Percentiles rank a stretch among this genome's conserved stretches.
Conservation (phyloP, 2,113 vertebrate genomes). For the Gavia stellata region DNA sequence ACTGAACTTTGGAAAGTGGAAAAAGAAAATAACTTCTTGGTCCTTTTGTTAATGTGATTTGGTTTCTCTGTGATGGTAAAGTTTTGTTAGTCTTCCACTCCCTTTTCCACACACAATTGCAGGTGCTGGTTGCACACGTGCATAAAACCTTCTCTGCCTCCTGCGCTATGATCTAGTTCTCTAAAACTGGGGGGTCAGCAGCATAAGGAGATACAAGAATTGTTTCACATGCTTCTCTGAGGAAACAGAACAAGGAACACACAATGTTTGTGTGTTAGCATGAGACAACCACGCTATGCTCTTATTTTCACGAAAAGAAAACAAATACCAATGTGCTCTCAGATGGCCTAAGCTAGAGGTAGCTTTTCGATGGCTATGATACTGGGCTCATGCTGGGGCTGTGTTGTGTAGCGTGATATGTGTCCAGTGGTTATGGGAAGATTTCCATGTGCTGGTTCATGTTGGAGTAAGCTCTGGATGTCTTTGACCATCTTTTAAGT, state of each 20-base stretch:
- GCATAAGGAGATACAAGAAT: background rate
- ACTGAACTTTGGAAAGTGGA: background rate
- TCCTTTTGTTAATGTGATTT: background rate
- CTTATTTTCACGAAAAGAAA: background rate
- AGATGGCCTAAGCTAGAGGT: background rate
- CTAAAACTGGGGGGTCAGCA: background rate
- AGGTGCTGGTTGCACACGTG: background rate
- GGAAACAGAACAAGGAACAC: background rate
- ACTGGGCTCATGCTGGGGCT: background rate
- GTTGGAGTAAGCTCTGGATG: background rate
- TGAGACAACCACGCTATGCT: background rate
- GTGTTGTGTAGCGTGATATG: background rate
- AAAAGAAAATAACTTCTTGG: background rate
- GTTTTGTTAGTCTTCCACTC: background rate
- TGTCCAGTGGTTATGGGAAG: background rate
- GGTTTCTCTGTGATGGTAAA: background rate
- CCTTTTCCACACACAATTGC: background rate
- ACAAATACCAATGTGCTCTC: fast-evolving
- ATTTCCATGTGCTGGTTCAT: background rate
- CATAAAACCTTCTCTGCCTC: background rate
- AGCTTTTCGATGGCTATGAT: background rate
- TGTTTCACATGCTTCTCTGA: background rate
- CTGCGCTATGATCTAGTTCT: background rate
- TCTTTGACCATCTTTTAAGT: background rate
- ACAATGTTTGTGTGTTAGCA: background rate